phyloP scores from a whole-genome alignment of 2,113 vertebrate species.

The Lucifuga dentata region DNA sequence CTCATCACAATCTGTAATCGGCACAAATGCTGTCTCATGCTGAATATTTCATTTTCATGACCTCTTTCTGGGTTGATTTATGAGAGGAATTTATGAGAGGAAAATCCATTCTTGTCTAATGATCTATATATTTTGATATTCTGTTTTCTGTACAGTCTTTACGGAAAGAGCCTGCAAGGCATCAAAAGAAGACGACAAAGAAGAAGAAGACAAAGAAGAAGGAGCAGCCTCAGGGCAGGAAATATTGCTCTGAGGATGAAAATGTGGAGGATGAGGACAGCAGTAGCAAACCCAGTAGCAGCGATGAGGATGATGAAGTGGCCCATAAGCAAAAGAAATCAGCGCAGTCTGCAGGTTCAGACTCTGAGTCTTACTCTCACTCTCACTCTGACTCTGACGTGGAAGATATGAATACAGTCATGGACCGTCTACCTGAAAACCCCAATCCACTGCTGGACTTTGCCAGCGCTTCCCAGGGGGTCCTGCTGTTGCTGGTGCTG shows the following conservation, averaged over 20 bases:
- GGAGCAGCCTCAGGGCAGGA: slow-evolving; percentile 65
- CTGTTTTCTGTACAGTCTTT: slow-evolving; percentile 83
- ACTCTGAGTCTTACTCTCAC: too few species aligned
- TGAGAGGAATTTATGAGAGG: too few species aligned
- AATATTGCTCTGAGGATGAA: slow-evolving; percentile 82
- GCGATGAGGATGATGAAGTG: slow-evolving; percentile 56
- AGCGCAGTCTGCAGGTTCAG: slow-evolving; percentile 76
- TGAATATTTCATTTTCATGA: not conserved
- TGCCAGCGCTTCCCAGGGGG: slow-evolving; percentile 96
- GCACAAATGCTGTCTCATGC: too few species aligned
- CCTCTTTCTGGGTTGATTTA: not conserved
- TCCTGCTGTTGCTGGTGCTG: slow-evolving; percentile 94
- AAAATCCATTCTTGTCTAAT: not conserved
- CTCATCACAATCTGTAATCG: not conserved
- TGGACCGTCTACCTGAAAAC: slow-evolving; percentile 93
- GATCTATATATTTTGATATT: not conserved
- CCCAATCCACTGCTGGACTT: slow-evolving; percentile 93
- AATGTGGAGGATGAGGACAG: slow-evolving; percentile 69
- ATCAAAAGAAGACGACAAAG: slow-evolving; percentile 64
- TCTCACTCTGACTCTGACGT: slow-evolving; percentile 87
- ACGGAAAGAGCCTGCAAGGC: slow-evolving; percentile 84
- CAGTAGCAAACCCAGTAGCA: slow-evolving; percentile 69
- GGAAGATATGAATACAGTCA: slow-evolving; percentile 91
- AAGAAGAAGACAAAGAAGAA: slow-evolving; percentile 66
- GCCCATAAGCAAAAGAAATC: slow-evolving; percentile 80